These are phyloP conservation scores for Celastrina argiolus DNA, from an alignment of 2,888 invertebrate genomes.

Conservation along the genomic window DNA sequence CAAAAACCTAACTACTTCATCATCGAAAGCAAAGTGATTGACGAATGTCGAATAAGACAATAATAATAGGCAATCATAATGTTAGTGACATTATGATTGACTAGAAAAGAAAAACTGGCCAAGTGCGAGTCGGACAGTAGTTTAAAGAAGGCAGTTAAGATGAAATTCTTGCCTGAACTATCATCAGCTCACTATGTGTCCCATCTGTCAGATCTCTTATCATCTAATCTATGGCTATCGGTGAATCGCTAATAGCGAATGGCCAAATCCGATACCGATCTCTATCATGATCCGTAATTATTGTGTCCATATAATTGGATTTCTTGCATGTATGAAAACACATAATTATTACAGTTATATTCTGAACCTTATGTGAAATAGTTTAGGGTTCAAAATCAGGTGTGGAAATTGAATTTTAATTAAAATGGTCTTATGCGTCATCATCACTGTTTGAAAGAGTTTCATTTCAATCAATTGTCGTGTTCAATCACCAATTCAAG, in stretches of 20 bases:
- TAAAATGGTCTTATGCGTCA: constrained; percentile 42
- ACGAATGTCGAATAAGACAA: no score
- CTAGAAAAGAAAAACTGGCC: no score
- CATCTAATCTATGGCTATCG: neutral
- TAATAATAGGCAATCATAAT: no score
- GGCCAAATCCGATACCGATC: constrained; percentile 5
- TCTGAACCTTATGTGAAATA: neutral
- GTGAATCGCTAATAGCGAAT: constrained; percentile 6
- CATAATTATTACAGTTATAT: no score
- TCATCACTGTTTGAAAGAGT: constrained; percentile 36
- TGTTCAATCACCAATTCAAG: neutral
- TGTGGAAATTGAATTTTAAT: constrained; percentile 39
- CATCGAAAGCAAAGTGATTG: no score
- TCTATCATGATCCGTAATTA: constrained; percentile 45
- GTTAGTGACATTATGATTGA: no score
- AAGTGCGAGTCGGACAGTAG: no score
- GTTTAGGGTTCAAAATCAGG: constrained; percentile 24
- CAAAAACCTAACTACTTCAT: no score
- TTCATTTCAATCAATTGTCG: constrained; percentile 26
- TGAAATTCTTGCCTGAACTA: neutral
- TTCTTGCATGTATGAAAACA: constrained; percentile 35
- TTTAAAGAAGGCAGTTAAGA: no score
- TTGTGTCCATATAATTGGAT: constrained; percentile 67
- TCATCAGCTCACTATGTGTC: neutral
- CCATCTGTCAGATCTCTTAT: neutral